Evolutionary conservation across 30 jellyfish, hydroid and myxozoan species (phyloP).

Genomic region (Aurelia sp.): DNA sequence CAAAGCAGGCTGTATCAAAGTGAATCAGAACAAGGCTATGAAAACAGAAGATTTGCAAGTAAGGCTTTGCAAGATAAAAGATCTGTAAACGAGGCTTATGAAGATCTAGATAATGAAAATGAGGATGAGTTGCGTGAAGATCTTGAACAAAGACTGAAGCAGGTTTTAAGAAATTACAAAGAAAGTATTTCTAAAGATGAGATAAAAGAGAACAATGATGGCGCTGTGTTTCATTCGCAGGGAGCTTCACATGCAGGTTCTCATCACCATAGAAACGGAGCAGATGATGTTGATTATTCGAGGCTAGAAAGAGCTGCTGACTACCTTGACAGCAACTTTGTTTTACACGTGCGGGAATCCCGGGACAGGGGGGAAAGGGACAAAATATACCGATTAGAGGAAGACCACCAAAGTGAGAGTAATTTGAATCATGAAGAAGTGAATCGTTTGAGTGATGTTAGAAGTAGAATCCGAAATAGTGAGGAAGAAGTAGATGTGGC

Average conservation of each 20-base stretch:
- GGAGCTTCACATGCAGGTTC: conserved; percentile 5
- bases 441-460: neutral
- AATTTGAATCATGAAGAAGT: neutral
- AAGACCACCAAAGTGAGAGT: neutral
- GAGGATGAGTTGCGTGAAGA: neutral
- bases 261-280: conserved; percentile 14
- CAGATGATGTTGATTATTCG: conserved; percentile 7
- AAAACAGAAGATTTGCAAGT: neutral
- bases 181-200: neutral
- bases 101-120: neutral
- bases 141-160: neutral
- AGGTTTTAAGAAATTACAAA: neutral
- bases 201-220: neutral
- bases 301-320: neutral
- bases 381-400: neutral
- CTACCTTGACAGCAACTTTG: neutral
- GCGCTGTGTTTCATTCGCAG: neutral
- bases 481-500: neutral
- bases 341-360: neutral
- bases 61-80: neutral
- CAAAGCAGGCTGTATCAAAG: neutral
- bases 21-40: neutral
- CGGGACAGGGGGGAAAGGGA: neutral
- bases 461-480: neutral
- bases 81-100: neutral